Percentiles rank a stretch among this genome's conserved stretches.
These are phyloP conservation scores for Bubalus kerabau DNA, from an alignment of 2,113 vertebrate species.

Conservation along the genomic window DNA sequence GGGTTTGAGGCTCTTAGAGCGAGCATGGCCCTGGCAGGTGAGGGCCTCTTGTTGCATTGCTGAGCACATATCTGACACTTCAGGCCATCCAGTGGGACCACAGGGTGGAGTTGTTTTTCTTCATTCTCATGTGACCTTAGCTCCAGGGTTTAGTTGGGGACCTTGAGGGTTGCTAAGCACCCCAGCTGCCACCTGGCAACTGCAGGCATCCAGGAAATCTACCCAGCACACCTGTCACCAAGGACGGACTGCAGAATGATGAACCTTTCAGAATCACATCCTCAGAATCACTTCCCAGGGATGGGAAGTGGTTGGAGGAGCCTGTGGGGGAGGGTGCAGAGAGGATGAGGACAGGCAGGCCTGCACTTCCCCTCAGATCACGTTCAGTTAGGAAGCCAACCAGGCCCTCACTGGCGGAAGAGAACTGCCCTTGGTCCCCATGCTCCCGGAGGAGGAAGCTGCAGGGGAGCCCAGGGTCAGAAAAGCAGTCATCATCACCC, in stretches of 20 bases:
- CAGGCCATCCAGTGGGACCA: background rate
- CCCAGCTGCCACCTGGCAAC: background rate
- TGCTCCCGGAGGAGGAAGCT: background rate
- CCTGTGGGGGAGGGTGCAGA: rapidly evolving
- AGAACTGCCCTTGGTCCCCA: background rate
- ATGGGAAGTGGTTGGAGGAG: background rate
- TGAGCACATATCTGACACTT: too few species aligned
- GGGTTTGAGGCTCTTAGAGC: background rate
- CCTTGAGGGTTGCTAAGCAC: conserved; percentile 30
- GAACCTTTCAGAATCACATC: background rate
- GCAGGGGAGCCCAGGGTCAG: background rate
- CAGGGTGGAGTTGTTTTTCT: background rate
- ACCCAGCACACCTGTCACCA: background rate
- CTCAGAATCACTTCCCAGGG: background rate
- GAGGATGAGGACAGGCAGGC: background rate
- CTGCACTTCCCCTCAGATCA: background rate
- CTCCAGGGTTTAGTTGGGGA: conserved; percentile 25
- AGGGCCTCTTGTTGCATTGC: too few species aligned
- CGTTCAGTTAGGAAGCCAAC: rapidly evolving
- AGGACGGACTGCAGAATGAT: background rate
- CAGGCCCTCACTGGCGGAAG: background rate
- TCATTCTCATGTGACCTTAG: background rate
- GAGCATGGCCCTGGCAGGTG: rapidly evolving
- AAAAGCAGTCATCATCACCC: rapidly evolving
- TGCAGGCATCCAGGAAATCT: background rate